Conservation (phyloP, 2,113 vertebrate species). For the Pogonocichla stellata region DNA sequence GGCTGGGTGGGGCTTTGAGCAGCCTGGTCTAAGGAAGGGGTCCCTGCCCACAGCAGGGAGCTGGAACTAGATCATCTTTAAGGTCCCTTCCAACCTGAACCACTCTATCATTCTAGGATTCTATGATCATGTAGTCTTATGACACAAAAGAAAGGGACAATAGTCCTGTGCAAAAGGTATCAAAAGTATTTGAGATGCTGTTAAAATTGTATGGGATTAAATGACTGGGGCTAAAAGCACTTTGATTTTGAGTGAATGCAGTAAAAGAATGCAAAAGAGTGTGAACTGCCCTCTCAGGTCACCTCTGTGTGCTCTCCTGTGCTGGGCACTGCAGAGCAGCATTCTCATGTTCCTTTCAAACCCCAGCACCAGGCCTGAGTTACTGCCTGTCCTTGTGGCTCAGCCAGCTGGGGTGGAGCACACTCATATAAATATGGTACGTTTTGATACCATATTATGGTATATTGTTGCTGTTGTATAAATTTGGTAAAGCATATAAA, state of each 20-base stretch:
- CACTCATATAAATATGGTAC: neutral
- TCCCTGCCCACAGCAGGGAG: neutral
- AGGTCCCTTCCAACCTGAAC: neutral
- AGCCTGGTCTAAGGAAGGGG: neutral
- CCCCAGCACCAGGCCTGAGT: neutral
- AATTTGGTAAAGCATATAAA: neutral
- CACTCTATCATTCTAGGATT: neutral
- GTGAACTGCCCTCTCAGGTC: rapidly evolving
- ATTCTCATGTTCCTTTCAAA: neutral
- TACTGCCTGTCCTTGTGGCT: neutral
- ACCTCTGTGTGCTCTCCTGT: neutral
- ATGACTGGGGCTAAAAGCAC: neutral
- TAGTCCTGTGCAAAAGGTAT: neutral
- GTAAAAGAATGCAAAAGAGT: neutral
- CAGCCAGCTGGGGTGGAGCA: neutral
- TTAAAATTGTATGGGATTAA: neutral
- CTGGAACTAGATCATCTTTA: neutral
- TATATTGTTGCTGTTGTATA: neutral
- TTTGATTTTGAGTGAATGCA: neutral
- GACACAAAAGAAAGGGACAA: neutral
- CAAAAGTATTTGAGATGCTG: neutral
- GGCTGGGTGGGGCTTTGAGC: neutral
- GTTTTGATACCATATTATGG: neutral
- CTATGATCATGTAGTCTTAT: neutral
- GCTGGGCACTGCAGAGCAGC: neutral